Evolutionary conservation across 2,888 invertebrate genomes (phyloP).

Genomic region (Ophraella communa): DNA sequence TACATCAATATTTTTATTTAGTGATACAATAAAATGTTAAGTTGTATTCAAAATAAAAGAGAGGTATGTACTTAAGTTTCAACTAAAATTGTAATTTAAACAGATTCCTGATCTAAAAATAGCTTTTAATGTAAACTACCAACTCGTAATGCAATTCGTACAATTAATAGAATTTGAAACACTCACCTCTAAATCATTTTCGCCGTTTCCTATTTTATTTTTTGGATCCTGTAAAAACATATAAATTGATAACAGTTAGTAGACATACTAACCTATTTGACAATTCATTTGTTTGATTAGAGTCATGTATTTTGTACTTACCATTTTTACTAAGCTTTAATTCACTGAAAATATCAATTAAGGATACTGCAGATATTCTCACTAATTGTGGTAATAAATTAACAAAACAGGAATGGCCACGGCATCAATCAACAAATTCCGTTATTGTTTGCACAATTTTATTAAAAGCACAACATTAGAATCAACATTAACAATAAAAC

Average conservation of each 20-base stretch:
- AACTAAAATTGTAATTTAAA: conserved; percentile 32
- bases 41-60: background rate
- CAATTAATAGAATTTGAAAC: conserved; percentile 40
- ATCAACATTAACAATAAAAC: conserved; percentile 11
- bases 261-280: conserved; percentile 42
- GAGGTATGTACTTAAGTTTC: conserved; percentile 27
- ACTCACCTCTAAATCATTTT: conserved; percentile 66
- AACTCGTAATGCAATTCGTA: background rate
- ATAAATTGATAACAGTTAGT: conserved; percentile 32
- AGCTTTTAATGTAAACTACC: conserved; percentile 37
- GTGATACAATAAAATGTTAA: background rate
- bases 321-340: conserved; percentile 34
- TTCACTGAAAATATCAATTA: conserved; percentile 26
- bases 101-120: conserved; percentile 44
- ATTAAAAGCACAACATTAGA: conserved; percentile 8
- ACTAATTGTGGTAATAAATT: conserved; percentile 47
- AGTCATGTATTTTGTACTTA: conserved; percentile 28
- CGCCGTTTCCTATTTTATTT: conserved; percentile 67
- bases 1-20: background rate
- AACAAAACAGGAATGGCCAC: conserved; percentile 58
- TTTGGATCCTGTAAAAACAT: conserved; percentile 66
- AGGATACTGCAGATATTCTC: conserved; percentile 33
- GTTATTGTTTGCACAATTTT: conserved; percentile 25
- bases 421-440: conserved; percentile 51
- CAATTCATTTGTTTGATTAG: conserved; percentile 22